Evolutionary conservation across 2,113 vertebrate species (phyloP), one percentile per base, ranked within the genome.

Genomic region (Odobenus rosmarus): DNA sequence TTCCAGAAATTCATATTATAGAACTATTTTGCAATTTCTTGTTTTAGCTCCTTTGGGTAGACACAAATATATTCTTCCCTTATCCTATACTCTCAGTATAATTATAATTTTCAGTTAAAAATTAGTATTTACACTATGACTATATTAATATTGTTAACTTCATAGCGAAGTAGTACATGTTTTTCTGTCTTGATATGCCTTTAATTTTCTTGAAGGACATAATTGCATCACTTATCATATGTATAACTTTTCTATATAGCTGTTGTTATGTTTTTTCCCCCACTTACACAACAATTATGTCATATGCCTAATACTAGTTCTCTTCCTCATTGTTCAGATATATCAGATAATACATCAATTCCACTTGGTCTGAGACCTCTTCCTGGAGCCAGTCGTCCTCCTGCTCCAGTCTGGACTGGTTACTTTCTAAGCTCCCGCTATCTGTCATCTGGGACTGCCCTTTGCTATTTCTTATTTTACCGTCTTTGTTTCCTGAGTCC

Each of bases 201-300:
- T 79, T 59, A 85, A 28, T 85, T 96, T 87, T 62, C 72, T 80
- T 74, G 4, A 90, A 83, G 79, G 93, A 93, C 72, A 95, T 81
- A 91, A 72, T 81, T 82, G 33, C 16, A 71, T 55, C 9, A 84
- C 79, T 92, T 95, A 79, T 62, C n/a, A 55, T 21, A 62, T 89
- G 0, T 49, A 36, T 49, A 81, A 39, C 49, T 94, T 93, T 96
- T 77, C 53, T 62, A 19, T 55, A 3, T 81, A 53, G 7, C 42
- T 71, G n/a, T 85, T 84, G 19, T 84, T 93, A 21, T 24, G 46
- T 16, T 19, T 89, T 64, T 77, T 4, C 1, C 7, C 61, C 62
- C 72, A 61, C 5, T 53, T 84, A 77, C 69, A 69, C 64, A 81
- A 23, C 31, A 83, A 26, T 71, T 82, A 23, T 81, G 46, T 80